These are phyloP conservation scores for Conus ventricosus DNA, from an alignment of 1,140 invertebrate species.

Conservation along the genomic window DNA sequence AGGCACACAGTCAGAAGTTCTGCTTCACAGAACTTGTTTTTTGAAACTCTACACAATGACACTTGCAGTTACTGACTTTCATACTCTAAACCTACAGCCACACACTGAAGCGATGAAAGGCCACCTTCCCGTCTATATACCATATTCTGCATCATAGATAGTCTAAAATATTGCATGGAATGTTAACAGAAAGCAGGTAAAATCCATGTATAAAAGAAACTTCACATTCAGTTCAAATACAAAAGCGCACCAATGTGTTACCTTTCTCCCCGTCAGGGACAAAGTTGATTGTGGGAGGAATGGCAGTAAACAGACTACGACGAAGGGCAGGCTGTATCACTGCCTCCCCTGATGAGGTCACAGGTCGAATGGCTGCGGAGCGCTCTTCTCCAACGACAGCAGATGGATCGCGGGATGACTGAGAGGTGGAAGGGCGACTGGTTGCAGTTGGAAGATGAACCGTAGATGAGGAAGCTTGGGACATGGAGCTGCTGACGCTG, in stretches of 20 bases:
- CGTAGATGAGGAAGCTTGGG: constrained; percentile 50
- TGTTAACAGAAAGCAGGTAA: too few species aligned
- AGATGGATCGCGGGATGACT: neutral
- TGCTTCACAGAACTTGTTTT: too few species aligned
- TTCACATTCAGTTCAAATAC: too few species aligned
- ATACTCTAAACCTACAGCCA: too few species aligned
- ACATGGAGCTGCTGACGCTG: constrained; percentile 58
- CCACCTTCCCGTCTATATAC: too few species aligned
- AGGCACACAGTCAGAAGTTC: too few species aligned
- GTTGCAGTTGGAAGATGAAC: constrained; percentile 33
- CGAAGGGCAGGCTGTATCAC: constrained; percentile 70
- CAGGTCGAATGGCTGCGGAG: constrained; percentile 1
- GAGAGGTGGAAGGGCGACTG: constrained; percentile 28
- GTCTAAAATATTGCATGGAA: too few species aligned
- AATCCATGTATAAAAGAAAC: too few species aligned
- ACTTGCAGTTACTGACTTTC: too few species aligned
- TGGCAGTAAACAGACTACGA: constrained; percentile 84
- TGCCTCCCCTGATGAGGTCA: constrained; percentile 30
- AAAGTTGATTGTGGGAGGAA: constrained; percentile 93
- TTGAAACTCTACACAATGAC: too few species aligned
- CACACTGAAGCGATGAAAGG: too few species aligned
- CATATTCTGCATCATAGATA: too few species aligned
- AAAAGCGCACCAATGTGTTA: neutral
- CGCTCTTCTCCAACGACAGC: neutral
- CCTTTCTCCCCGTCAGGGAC: constrained; percentile 83